Evolutionary conservation across 2,797 vertebrate genomes (phyloP).

Genomic region (Oreonectes daqikongensis): DNA sequence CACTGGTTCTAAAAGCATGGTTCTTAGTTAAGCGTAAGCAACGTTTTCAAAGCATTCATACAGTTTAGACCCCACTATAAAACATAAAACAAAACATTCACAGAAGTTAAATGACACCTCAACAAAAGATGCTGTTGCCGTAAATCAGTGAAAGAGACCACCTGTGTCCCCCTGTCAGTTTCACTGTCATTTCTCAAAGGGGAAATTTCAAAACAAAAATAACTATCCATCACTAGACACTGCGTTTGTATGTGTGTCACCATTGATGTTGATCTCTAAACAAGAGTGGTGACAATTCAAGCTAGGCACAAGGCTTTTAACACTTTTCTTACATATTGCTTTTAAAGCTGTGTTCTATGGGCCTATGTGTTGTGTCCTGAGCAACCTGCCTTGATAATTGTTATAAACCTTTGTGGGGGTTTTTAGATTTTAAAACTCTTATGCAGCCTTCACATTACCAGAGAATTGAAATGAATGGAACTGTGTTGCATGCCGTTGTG

Average conservation of each 20-base stretch:
- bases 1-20: no score
- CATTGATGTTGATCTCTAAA: conserved; percentile 25
- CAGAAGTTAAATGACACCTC: not conserved
- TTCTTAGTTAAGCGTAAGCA: not conserved
- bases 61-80: not conserved
- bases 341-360: no score
- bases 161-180: conserved; percentile 46
- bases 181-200: conserved; percentile 43
- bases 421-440: not conserved
- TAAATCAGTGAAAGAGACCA: conserved; percentile 51
- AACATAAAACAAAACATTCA: not conserved
- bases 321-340: conserved; percentile 7
- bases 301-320: conserved; percentile 13
- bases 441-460: not conserved
- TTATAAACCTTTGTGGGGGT: not conserved
- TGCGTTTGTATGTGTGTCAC: conserved; percentile 25
- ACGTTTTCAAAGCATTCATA: not conserved
- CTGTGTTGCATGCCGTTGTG: no score
- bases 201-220: conserved; percentile 47
- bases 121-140: not conserved
- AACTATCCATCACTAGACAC: conserved; percentile 48
- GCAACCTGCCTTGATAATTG: not conserved
- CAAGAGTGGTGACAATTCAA: conserved; percentile 34
- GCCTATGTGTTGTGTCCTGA: not conserved
- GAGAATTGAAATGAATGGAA: no score